Evolutionary conservation across 2,797 vertebrate species (phyloP), one percentile per base, ranked within the genome.

Genomic region (Sebastes baramenuke): DNA sequence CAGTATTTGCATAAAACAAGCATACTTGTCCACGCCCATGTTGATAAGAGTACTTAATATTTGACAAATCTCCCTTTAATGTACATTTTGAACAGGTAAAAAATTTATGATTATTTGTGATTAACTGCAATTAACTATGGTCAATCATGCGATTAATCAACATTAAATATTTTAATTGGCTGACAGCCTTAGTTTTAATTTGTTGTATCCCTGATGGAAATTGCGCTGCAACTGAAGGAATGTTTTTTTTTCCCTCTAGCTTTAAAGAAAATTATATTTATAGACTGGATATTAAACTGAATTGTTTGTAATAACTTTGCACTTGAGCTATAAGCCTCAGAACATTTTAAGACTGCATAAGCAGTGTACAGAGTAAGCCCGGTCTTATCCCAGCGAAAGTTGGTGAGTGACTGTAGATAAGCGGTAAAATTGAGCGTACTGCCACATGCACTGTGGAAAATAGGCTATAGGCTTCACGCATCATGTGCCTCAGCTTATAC

Each of bases 341-440:
- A 79, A 25, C 13, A 22, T 82, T 68, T 84, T 85, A 77, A 88
- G 84, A 88, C 58, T 77, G 67, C 72, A 75, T 78, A 77, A 87
- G 80, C 72, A 65, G 75, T 74, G 73, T 65, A 82, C 49, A 82
- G 67, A 79, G 61, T 70, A 84, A 84, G 71, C 72, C 66, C 5
- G 8, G 79, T 75, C 73, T 86, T 82, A 86, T 84, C 72, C 76
- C 32, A 25, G 72, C 79, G 79, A 72, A 88, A 87, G 81, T 76
- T 64, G 34, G 65, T 4, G 71, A 88, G 77, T 54, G 80, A 74
- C 87, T 79, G 67, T 75, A 89, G 87, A 91, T 91, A 92, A 92
- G 83, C 77, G 77, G 75, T 55, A 76, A 84, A 89, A 88, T 72
- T 88, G 83, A 83, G 76, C 69, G 49, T 69, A 67, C 66, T 77